Evolutionary conservation across 2,113 vertebrate species (phyloP), one percentile per base, ranked within the genome.

Genomic region (Nerophis ophidion): DNA sequence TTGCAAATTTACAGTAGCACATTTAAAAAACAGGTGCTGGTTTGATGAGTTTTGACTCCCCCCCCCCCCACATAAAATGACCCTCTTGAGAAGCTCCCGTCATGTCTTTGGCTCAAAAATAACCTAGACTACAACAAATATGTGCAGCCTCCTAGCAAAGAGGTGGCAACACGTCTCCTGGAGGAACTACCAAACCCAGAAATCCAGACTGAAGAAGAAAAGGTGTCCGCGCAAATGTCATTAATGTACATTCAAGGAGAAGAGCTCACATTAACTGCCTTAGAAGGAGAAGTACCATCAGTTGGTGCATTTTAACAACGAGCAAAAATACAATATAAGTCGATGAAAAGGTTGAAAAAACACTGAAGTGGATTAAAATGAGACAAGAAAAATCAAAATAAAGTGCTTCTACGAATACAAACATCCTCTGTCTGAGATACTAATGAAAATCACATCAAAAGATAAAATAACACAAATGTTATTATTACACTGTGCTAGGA

Each of bases 391-490:
- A 71, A 80, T 45, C 79, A 86, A 93, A 91, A 92, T 93, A 98
- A 98, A 99, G 95, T 99, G 96, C 95, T 93, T 95, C 92, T 82
- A 85, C 92, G 80, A 75, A 86, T 81, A 88, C 71, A 79, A 84
- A 86, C 90, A 67, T 86, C 90, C 91, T 92, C 91, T 66, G 75
- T 79, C 66, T 79, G 91, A 92, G 90, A 91, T 92, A 89, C 86
- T 51, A 62, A 87, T 91, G 87, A 91, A 86, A 88, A 71, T 81
- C 71, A 89, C 80, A 92, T 53, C 70, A 68, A 89, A 87, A 74
- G 63, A 77, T 74, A 82, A 63, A 86, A 84, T 88, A 79, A 84
- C 82, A 83, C 57, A 71, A 85, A 88, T 12, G 12, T 11, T 84
- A 80, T 85, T 81, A 90, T 87, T 84, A 93, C 90, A 88, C 80